Conservation (phyloP, 2,113 vertebrate species). For the Onychorhynchus coronatus region DNA sequence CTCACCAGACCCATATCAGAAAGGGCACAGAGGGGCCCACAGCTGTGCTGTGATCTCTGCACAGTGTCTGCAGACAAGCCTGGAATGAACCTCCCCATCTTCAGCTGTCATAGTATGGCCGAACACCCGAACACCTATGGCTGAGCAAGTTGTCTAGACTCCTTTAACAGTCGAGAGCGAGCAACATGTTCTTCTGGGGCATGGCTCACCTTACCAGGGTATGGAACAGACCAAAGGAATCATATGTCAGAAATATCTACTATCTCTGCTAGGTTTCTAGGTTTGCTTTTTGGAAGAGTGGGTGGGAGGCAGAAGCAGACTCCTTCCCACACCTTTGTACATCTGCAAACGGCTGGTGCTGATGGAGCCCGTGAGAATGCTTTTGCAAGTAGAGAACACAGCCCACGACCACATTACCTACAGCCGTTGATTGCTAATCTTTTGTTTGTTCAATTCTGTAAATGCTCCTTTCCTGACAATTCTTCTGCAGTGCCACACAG, state of each 20-base stretch:
- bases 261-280: background rate
- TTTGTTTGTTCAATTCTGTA: background rate
- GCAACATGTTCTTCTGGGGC: background rate
- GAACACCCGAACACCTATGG: background rate
- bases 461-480: background rate
- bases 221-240: background rate
- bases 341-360: background rate
- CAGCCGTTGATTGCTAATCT: background rate
- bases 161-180: background rate
- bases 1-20: background rate
- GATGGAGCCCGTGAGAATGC: background rate
- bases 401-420: accelerated
- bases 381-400: background rate
- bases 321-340: background rate
- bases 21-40: background rate
- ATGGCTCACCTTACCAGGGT: background rate
- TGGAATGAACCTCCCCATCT: background rate
- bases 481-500: background rate
- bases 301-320: background rate
- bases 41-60: background rate
- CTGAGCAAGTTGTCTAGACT: background rate
- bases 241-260: background rate
- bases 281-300: background rate
- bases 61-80: background rate
- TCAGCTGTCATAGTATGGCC: background rate